Evolutionary conservation across 1,140 invertebrate genomes (phyloP).

Genomic region (Tachypleus tridentatus): DNA sequence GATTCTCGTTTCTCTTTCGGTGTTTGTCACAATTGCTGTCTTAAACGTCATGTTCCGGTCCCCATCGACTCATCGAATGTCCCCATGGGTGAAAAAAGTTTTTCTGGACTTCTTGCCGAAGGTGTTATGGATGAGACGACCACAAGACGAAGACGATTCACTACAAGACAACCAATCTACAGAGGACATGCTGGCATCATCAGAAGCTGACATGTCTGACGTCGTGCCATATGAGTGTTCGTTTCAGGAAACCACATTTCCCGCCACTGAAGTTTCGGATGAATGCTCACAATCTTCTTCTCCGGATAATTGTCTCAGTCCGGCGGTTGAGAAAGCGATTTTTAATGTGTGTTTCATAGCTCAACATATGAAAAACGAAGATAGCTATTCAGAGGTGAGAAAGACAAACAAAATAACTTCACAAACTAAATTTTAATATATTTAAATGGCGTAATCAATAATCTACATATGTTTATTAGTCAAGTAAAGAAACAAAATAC

Average conservation of each 20-base stretch:
- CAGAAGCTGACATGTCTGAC: slow-evolving; percentile 1
- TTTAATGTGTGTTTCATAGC: slow-evolving; percentile 90
- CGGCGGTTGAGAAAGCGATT: slow-evolving; percentile 74
- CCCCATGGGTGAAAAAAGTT: slow-evolving; percentile 68
- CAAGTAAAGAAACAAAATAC: too few species aligned
- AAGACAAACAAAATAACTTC: too few species aligned
- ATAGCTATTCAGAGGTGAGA: slow-evolving; percentile 80
- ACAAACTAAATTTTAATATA: too few species aligned
- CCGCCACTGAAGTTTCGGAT: background rate
- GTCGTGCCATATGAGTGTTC: slow-evolving; percentile 14
- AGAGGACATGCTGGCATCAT: slow-evolving; percentile 1
- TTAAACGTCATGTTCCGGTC: slow-evolving; percentile 98
- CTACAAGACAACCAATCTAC: background rate
- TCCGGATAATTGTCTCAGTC: slow-evolving; percentile 30
- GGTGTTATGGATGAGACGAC: slow-evolving; percentile 55
- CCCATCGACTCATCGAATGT: slow-evolving; percentile 90
- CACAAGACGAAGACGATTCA: slow-evolving; percentile 12
- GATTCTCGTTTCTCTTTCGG: slow-evolving; percentile 95
- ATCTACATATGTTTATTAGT: too few species aligned
- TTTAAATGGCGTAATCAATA: too few species aligned
- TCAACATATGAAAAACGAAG: slow-evolving; percentile 80
- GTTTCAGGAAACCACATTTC: slow-evolving; percentile 1
- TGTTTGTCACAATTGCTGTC: slow-evolving; percentile 94
- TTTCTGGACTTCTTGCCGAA: slow-evolving; percentile 78
- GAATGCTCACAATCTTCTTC: background rate